These are phyloP conservation scores for Stictonetta naevosa DNA, from an alignment of 2,113 vertebrate species.

Conservation along the genomic window DNA sequence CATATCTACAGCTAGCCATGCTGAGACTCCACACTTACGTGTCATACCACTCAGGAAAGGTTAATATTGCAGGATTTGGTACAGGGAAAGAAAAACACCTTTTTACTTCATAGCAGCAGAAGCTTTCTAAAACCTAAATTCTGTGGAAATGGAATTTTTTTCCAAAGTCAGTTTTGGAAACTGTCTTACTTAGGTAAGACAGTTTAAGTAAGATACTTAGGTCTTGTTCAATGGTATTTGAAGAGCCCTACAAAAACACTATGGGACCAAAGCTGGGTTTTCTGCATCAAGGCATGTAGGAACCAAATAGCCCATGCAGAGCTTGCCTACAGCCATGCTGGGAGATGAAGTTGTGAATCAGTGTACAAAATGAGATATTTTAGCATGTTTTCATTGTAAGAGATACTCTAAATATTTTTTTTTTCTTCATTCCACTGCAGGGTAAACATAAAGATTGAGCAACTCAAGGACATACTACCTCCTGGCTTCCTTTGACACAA, in stretches of 20 bases:
- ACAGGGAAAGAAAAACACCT: neutral
- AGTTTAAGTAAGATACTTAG: too few relatives aligned
- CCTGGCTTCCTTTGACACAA: slow-evolving; percentile 59
- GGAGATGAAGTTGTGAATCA: accelerated
- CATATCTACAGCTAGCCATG: slow-evolving; percentile 39
- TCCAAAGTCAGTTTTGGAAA: neutral
- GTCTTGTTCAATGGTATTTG: neutral
- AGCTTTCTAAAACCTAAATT: neutral
- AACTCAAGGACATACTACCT: slow-evolving; percentile 61
- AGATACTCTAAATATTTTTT: slow-evolving; percentile 23
- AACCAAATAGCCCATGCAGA: accelerated
- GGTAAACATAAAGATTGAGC: neutral
- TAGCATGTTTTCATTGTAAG: neutral
- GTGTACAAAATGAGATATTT: neutral
- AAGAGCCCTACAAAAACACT: neutral
- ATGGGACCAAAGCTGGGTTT: accelerated
- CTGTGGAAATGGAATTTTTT: accelerated
- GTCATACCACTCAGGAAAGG: neutral
- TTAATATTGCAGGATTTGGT: neutral
- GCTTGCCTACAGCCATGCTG: accelerated
- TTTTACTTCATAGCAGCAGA: neutral
- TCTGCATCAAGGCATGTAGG: neutral
- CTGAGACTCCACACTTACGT: neutral
- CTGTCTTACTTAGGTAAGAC: too few relatives aligned
- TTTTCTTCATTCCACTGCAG: neutral